Base-by-base conservation (phyloP, 2,797 vertebrate species). In the Tamandua tetradactyla region DNA sequence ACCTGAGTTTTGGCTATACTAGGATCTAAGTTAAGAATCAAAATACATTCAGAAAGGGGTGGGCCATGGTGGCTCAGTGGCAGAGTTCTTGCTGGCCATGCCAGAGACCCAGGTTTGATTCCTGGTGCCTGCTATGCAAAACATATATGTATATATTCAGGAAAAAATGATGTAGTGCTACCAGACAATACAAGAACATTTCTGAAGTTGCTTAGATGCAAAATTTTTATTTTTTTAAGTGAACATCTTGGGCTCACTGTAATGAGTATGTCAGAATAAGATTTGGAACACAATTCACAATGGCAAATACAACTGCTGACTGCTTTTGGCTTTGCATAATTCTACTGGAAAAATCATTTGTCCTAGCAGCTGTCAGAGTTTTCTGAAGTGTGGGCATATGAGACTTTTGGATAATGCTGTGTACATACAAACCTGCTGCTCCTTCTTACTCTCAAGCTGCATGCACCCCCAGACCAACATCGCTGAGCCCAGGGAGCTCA, bases 191-290 rank as follows among this genome's bases (percentile, higher is more conserved):
- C 72, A 93, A 89, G 92, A 87, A 79, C 32, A 72, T 76, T 79
- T 95, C 83, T 93, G 78, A 92, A 95, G 59, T 92, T 87, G n/a
- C 42, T 95, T 92, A 66, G 3, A 68, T 68, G 30, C 9, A 90
- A 96, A 86, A 42, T 12, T 5, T 87, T 85, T 90, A 76, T 42
- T 83, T 95, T 93, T 74, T 87, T 75, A 94, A 92, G 11, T 94
- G 85, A 96, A 64, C 78, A 93, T 93, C 49, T 72, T 86, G 94
- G 68, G 12, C 42, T 97, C 74, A 89, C 95, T 95, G 84, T 90
- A 94, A 90, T 84, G 52, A 91, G 2, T 66, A 86, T 62, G 64
- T 96, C 69, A 89, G 91, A 95, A 75, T 80, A 94, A 87, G 49
- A 91, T 80, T 74, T 82, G 68, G 52, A 94, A 68, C 35, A 88